A percentile compares a stretch with the other conserved stretches of the same genome.
Evolutionary conservation across 2,888 invertebrate species (phyloP).

Genomic region (Tanytarsus gracilentus): DNA sequence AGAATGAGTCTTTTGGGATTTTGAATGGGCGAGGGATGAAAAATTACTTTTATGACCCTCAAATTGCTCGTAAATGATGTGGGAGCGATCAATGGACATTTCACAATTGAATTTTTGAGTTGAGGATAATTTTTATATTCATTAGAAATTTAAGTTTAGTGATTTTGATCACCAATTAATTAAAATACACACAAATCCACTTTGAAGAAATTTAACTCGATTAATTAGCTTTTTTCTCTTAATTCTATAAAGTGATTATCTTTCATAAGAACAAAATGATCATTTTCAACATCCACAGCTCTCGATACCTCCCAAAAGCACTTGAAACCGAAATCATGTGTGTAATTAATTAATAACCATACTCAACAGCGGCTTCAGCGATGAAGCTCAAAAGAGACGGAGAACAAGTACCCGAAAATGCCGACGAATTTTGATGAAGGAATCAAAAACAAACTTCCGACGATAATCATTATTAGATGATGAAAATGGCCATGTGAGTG

Average conservation of each 20-base stretch:
- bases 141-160: no score
- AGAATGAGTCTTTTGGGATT: not conserved
- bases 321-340: constrained; percentile 18
- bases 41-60: constrained; percentile 6
- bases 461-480: constrained; percentile 28
- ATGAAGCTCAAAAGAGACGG: not conserved
- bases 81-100: no score
- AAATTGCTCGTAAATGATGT: constrained; percentile 10
- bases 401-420: constrained; percentile 17
- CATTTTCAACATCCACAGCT: no score
- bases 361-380: not conserved
- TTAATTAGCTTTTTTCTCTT: not conserved
- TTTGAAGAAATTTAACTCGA: no score
- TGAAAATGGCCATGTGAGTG: not conserved
- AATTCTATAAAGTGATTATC: not conserved
- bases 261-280: not conserved
- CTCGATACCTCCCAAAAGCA: constrained; percentile 22
- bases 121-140: no score
- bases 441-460: constrained; percentile 28
- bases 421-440: constrained; percentile 16
- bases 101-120: no score
- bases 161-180: no score
- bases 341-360: constrained; percentile 28
- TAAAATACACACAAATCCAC: no score
- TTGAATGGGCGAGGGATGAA: not conserved